These are phyloP conservation scores for Ceraclea dissimilis DNA, from an alignment of 2,888 invertebrate species.

Conservation along the genomic window DNA sequence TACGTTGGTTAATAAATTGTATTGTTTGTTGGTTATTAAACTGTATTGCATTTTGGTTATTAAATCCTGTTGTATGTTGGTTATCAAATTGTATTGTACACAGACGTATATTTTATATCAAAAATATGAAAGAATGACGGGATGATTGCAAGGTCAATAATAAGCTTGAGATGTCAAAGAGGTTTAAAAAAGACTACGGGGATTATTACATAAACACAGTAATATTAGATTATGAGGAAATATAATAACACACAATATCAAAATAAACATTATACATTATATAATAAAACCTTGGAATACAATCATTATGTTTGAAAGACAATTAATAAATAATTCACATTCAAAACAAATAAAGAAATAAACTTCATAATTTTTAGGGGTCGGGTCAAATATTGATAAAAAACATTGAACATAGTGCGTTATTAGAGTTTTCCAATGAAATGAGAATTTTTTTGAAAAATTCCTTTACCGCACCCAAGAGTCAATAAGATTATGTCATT, in stretches of 20 bases:
- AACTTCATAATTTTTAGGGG: background rate
- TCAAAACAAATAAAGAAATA: background rate
- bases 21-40: too few relatives aligned
- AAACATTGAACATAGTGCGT: background rate
- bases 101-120: too few relatives aligned
- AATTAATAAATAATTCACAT: background rate
- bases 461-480: background rate
- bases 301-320: background rate
- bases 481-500: background rate
- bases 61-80: background rate
- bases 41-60: background rate
- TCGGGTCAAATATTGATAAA: background rate
- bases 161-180: slow-evolving; percentile 10
- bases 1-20: too few relatives aligned
- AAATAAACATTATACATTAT: background rate
- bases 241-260: background rate
- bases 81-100: too few relatives aligned
- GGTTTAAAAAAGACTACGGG: slow-evolving; percentile 7
- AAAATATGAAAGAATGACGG: slow-evolving; percentile 21
- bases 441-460: background rate
- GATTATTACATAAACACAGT: background rate
- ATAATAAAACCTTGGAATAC: background rate
- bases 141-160: slow-evolving; percentile 16
- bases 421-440: background rate
- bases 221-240: background rate